Evolutionary conservation across 2,113 vertebrate species (phyloP).

Genomic region (human): DNA sequence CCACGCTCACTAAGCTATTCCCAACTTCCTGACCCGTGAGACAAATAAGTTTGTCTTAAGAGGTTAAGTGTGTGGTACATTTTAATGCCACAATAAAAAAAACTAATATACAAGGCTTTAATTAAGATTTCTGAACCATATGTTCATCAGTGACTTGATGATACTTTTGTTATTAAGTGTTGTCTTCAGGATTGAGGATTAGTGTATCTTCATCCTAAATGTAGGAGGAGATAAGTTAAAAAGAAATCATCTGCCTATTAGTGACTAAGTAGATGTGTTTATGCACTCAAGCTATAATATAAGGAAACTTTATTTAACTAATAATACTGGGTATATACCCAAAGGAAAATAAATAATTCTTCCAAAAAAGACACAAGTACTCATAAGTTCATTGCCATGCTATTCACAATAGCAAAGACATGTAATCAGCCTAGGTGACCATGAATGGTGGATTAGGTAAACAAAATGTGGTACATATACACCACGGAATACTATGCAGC

Average conservation of each 20-base stretch:
- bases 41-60: neutral
- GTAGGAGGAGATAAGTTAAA: neutral
- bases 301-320: neutral
- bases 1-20: neutral
- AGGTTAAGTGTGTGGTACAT: neutral
- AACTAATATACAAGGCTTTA: neutral
- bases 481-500: too few relatives aligned
- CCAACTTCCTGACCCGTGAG: neutral
- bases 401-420: too few relatives aligned
- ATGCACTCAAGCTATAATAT: neutral
- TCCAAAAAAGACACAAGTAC: too few relatives aligned
- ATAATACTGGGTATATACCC: neutral
- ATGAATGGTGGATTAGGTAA: too few relatives aligned
- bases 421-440: too few relatives aligned
- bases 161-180: neutral
- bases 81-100: neutral
- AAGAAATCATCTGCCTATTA: neutral
- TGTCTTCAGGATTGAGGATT: neutral
- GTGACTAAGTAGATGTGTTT: neutral
- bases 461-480: too few relatives aligned
- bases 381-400: too few relatives aligned
- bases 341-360: too few relatives aligned
- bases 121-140: constrained; percentile 8
- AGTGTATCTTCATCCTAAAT: neutral
- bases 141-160: neutral